Base-by-base conservation (phyloP, 2,888 invertebrate genomes). In the Eudasyphora cyanicolor region DNA sequence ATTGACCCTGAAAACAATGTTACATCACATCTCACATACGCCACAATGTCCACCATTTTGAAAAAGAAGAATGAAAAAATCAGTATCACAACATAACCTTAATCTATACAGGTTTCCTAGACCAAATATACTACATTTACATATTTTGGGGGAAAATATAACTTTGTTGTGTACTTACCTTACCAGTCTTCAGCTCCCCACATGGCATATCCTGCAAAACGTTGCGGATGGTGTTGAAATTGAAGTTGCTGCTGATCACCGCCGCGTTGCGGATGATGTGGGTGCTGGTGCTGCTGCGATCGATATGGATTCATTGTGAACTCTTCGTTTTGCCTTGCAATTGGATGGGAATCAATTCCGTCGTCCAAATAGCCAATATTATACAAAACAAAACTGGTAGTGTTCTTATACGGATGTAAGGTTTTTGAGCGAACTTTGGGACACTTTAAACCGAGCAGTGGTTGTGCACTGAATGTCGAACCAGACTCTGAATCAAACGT, bases 101-200 rank as follows among this genome's bases (percentile, higher is more conserved):
- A 57, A 64, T 14, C 60, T n/a, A 12, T 6, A 1, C 19, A 19
- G 17, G 17, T 2, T 49, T 19, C n/a, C 2, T 19, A 1, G 19
- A 19, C 17, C 49, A 49, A 6, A 49, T 35, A 6, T 49, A 49
- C 17, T 4, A 45, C 3, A 14, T 32, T 29, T 8, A 32, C 17
- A 3, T 19, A 38, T 32, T 19, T 17, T 35, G 7, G 32, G 3
- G 6, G n/a, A 49, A 51, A 51, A 29, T 49, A 71, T 27, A 67
- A 42, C 67, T 73, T 8, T 35, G 2, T 64, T 42, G 4, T 35
- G 57, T 67, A 45, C 84, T 79, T 85, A 86, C 85, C 85, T 86
- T 86, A 86, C 85, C 85, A 79, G 73, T 76, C 51, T n/a, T 75
- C 54, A 19, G 45, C 29, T 38, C 57, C 80, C 17, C 77, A 81